Conservation (phyloP, 2,797 vertebrate species). For the Mormyrops boulengeri region DNA sequence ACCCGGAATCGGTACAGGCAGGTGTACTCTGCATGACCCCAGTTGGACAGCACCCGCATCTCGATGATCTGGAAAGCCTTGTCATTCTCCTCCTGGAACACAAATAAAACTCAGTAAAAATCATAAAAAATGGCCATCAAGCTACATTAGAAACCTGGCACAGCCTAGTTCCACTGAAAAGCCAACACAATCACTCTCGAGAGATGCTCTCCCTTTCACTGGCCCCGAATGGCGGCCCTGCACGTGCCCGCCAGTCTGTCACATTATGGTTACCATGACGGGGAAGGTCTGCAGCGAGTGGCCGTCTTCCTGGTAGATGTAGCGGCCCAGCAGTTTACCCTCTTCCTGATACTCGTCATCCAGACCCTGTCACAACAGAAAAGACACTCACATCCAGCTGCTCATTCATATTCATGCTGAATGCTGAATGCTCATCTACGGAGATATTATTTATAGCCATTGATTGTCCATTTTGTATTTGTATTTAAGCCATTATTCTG, state of each 20-base stretch:
- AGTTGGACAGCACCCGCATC: constrained; percentile 85
- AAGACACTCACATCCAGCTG: neutral
- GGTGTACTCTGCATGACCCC: constrained; percentile 89
- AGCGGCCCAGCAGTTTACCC: constrained; percentile 75
- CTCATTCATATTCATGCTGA: neutral
- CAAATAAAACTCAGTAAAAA: neutral
- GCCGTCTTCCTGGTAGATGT: constrained; percentile 77
- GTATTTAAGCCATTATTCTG: no score
- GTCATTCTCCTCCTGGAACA: constrained; percentile 64
- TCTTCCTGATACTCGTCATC: constrained; percentile 86
- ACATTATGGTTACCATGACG: constrained; percentile 59
- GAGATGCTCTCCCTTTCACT: neutral
- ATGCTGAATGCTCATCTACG: neutral
- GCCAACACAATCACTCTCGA: neutral
- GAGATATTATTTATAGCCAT: neutral
- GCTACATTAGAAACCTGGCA: neutral
- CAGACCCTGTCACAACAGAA: constrained; percentile 66
- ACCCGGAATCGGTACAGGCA: constrained; percentile 93
- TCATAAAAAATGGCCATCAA: neutral
- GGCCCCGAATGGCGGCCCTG: neutral
- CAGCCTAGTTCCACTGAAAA: neutral
- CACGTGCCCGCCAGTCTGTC: neutral
- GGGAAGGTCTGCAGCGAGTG: constrained; percentile 82
- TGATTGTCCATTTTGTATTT: neutral
- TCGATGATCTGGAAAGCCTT: constrained; percentile 83